These are phyloP conservation scores for Drosophila setifemur DNA, from an alignment of 1,140 invertebrate genomes.

Conservation along the genomic window DNA sequence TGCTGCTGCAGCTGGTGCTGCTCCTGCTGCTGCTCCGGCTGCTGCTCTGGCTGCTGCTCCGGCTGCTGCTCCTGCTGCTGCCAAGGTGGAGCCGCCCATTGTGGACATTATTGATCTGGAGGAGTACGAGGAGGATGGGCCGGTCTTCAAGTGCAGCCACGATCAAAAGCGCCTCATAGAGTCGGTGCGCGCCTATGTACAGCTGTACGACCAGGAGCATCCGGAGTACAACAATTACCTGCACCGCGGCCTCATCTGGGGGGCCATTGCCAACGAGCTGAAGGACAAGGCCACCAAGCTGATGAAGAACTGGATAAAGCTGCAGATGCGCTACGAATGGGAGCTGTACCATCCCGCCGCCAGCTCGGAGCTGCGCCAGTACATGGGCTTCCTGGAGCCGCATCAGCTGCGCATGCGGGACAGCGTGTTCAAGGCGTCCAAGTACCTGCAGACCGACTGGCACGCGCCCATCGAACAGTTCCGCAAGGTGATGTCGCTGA, in stretches of 20 bases:
- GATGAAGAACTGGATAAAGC: conserved; percentile 66
- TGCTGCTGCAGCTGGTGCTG: conserved; percentile 23
- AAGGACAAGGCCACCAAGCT: conserved; percentile 72
- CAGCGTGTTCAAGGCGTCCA: conserved; percentile 55
- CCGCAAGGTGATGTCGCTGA: conserved; percentile 43
- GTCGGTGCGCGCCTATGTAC: conserved; percentile 52
- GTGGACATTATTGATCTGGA: conserved; percentile 51
- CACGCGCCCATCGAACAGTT: conserved; percentile 68
- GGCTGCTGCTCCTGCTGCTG: conserved; percentile 7
- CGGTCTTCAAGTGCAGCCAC: background rate
- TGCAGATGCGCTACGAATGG: conserved; percentile 69
- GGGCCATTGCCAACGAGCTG: conserved; percentile 60
- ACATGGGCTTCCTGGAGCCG: conserved; percentile 25
- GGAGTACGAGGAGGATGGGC: conserved; percentile 1
- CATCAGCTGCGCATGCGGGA: conserved; percentile 10
- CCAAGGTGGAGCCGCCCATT: background rate
- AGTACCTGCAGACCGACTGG: conserved; percentile 48
- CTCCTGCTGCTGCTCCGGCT: background rate
- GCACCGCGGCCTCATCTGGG: conserved; percentile 62
- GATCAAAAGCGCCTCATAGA: conserved; percentile 22
- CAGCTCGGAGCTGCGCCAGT: conserved; percentile 13
- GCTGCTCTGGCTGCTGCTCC: background rate
- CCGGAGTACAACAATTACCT: conserved; percentile 29
- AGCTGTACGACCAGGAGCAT: conserved; percentile 48
- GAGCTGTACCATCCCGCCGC: conserved; percentile 9